Evolutionary conservation across 2,113 vertebrate species (phyloP).

Genomic region (Eptesicus fuscus): DNA sequence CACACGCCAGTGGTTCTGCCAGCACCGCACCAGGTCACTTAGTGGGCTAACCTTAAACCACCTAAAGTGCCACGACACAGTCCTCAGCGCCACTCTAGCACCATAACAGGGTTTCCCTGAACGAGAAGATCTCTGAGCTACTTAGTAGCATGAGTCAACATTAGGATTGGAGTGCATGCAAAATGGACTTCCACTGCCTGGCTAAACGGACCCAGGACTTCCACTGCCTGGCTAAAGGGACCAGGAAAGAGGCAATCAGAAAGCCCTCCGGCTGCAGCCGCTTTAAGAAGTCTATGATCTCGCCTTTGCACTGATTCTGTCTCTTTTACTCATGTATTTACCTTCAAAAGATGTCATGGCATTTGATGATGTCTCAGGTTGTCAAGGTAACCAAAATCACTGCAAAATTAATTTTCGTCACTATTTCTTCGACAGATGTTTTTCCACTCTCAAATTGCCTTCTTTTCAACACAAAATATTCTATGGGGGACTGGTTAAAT

Average conservation of each 20-base stretch:
- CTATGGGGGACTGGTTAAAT: not conserved
- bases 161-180: not conserved
- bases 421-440: not conserved
- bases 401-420: not conserved
- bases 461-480: not conserved
- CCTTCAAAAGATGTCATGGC: not conserved
- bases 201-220: not conserved
- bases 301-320: not conserved
- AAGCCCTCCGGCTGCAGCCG: not conserved
- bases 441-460: not conserved
- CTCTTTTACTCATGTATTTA: not conserved
- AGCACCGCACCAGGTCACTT: not conserved
- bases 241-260: not conserved
- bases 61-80: not conserved
- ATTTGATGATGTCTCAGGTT: constrained; percentile 6
- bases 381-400: not conserved
- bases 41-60: not conserved
- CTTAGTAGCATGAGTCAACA: not conserved
- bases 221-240: not conserved
- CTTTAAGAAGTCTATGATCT: not conserved
- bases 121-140: not conserved
- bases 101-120: not conserved
- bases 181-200: not conserved
- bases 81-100: not conserved
- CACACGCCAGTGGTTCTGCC: fast-evolving